A percentile compares a stretch with the other conserved stretches of the same genome.
Evolutionary conservation across 2,113 vertebrate species (phyloP).

Genomic region (Gasterosteus aculeatus): DNA sequence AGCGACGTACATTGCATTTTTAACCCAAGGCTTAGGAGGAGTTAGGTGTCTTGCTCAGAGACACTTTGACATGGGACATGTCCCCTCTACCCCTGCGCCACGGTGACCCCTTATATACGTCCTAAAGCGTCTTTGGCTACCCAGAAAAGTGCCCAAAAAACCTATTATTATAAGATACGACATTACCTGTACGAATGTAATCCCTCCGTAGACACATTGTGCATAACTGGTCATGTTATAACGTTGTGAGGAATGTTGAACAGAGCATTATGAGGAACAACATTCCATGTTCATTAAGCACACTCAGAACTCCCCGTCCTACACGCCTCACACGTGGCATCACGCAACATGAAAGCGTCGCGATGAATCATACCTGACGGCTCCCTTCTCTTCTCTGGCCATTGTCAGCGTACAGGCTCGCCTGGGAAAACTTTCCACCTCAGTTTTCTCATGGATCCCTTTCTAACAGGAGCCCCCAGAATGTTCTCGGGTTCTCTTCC

Average conservation of each 20-base stretch:
- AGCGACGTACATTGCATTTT: too few species aligned
- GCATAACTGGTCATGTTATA: not conserved
- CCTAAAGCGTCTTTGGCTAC: too few species aligned
- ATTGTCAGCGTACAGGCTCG: not conserved
- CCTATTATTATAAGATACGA: not conserved
- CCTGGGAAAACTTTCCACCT: not conserved
- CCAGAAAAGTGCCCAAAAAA: too few species aligned
- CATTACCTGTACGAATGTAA: not conserved
- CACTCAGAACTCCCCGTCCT: not conserved
- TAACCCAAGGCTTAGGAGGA: too few species aligned
- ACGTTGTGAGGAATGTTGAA: not conserved
- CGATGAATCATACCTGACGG: not conserved
- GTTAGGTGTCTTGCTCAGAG: too few species aligned
- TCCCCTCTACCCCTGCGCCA: too few species aligned
- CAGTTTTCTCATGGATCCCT: not conserved
- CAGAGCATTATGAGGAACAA: not conserved
- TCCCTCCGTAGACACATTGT: not conserved
- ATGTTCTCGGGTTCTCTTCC: not conserved
- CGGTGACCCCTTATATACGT: too few species aligned
- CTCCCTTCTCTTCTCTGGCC: not conserved
- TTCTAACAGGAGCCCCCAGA: not conserved
- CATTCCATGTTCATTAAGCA: not conserved
- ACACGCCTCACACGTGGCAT: not conserved
- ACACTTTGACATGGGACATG: too few species aligned
- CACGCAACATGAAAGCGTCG: not conserved